Evolutionary conservation across 64 coral and sea anemone species (phyloP), one percentile per base, ranked within the genome.

Genomic region (Exaiptasia diaphana): DNA sequence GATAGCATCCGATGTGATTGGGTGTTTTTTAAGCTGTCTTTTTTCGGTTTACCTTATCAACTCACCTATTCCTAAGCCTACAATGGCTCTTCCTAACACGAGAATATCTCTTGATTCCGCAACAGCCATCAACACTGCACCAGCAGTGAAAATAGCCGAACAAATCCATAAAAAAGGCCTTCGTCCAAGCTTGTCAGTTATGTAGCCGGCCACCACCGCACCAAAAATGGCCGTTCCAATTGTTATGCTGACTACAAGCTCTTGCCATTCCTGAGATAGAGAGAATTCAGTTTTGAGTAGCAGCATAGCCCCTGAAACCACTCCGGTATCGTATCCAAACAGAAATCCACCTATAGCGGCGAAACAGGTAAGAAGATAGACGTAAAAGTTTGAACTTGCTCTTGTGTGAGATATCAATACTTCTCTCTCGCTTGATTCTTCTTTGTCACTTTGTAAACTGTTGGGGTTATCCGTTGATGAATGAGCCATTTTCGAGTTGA

Each of bases 251-350:
- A 99, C 95, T 0, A 99, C 69, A 20, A 99, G 67, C 53, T 99
- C 95, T 68, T 99, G 84, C 95, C 90, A 92, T 13, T 92, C 42
- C 31, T 72, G 60, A 20, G 42, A 74, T 35, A 99, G 65, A 3
- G 28, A 44, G 78, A 99, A 99, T 50, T 83, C 84, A 50, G 92
- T 44, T 41, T 69, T 79, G 14, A 99, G 53, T 5, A 83, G 63
- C 26, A 99, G 83, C 85, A 99, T 81, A 29, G 95, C 89, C 31
- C 95, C 95, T 13, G 95, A 99, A 20, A 99, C 69, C 14, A 99
- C 94, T 1, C 94, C 94, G 11, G 94, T 99, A 48, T 99, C 95
- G 49, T 99, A 99, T 6, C 95, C 95, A 50, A 99, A 99, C 2
- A 99, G 41, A 55, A 99, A 99, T 9, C 95, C 95, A 57, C 95